These are phyloP conservation scores for Toxonevra muliebris DNA, from an alignment of 2,888 invertebrate genomes.

Conservation along the genomic window DNA sequence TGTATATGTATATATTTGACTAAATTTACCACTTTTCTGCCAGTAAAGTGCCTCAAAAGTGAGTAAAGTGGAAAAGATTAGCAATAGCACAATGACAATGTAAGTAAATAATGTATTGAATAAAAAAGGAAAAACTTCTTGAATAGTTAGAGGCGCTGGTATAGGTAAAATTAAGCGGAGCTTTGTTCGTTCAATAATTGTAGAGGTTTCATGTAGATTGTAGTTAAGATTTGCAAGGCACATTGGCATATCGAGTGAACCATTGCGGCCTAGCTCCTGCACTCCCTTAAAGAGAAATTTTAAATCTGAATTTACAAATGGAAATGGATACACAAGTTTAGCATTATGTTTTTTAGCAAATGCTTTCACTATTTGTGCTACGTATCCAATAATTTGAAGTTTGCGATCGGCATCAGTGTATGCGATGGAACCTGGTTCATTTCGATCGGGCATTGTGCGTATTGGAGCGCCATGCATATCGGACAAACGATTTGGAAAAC, in stretches of 20 bases:
- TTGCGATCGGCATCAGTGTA: conserved; percentile 32
- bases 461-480: conserved; percentile 25
- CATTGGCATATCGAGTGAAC: neutral
- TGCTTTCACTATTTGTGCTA: conserved; percentile 37
- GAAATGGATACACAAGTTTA: conserved; percentile 27
- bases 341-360: conserved; percentile 46
- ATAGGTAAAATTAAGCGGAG: too few relatives aligned
- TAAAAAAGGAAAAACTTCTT: too few relatives aligned
- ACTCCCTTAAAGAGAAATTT: neutral
- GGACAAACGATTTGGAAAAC: conserved; percentile 24
- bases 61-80: neutral
- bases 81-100: neutral
- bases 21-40: too few relatives aligned
- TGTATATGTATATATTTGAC: neutral
- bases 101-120: neutral
- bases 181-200: too few relatives aligned
- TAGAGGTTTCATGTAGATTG: too few relatives aligned
- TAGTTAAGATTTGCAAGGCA: neutral
- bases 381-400: conserved; percentile 40
- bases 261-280: neutral
- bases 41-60: too few relatives aligned
- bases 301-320: neutral
- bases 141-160: too few relatives aligned
- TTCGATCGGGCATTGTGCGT: conserved; percentile 33
- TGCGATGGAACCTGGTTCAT: conserved; percentile 43